A percentile compares a stretch with the other conserved stretches of the same genome.
These are phyloP conservation scores for Uria aalge DNA, from an alignment of 2,113 vertebrate genomes.

Conservation along the genomic window DNA sequence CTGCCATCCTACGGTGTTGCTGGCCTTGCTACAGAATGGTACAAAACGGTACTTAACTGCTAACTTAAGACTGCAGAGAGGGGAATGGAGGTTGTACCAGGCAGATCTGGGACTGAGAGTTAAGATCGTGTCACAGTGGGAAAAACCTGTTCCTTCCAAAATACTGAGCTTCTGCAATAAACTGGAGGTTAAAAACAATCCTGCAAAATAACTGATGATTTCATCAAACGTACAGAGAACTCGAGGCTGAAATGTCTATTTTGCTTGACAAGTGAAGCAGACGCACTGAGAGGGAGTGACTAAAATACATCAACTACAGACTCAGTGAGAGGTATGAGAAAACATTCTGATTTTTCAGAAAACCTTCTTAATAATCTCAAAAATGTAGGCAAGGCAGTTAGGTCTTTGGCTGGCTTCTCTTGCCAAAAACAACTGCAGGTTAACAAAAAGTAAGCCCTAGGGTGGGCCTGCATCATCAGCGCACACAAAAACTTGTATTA, in stretches of 20 bases:
- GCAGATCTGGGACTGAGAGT: background rate
- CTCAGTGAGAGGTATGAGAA: background rate
- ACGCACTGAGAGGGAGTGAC: background rate
- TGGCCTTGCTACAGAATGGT: background rate
- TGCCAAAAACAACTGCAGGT: background rate
- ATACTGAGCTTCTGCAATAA: background rate
- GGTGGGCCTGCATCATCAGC: background rate
- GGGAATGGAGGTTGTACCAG: background rate
- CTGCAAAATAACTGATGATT: background rate
- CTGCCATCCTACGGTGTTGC: background rate
- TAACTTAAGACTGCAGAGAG: background rate
- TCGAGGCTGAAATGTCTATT: background rate
- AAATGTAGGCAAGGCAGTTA: background rate
- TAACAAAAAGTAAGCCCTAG: background rate
- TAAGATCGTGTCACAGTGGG: accelerated
- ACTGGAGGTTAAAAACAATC: background rate
- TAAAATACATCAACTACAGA: background rate
- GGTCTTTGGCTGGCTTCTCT: background rate
- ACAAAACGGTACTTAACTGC: background rate
- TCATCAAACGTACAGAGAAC: background rate
- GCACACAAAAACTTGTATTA: background rate
- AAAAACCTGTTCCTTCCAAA: background rate
- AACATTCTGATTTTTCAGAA: background rate
- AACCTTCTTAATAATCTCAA: background rate
- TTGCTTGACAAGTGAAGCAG: background rate